Evolutionary conservation across 2,113 vertebrate species (phyloP), one percentile per base, ranked within the genome.

Genomic region (Myotis lucifugus): DNA sequence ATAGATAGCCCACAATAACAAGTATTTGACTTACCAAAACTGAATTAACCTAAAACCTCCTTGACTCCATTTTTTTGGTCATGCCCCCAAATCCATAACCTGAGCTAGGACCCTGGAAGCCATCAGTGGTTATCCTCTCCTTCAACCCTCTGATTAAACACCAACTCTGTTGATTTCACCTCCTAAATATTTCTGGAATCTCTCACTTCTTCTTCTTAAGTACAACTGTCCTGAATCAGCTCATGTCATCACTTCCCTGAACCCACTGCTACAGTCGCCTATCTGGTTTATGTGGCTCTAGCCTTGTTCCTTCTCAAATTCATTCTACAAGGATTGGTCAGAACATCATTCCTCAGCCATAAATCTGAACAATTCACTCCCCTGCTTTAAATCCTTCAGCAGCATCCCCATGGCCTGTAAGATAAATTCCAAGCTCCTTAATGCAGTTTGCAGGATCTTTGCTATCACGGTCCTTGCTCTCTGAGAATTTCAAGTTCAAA

Each of bases 121-220:
- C 46, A 46, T 64, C 78, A 85, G 11, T 37, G 15, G 21, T 18
- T 46, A 82, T 8, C 29, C 5, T 61, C 29, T 81, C 1, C 52
- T 8, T 37, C 21, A 50, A 23, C 9, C 14, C 61, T 73, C 25
- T 69, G 72, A 34, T 77, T 40, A 34, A 78, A 54, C 37, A 50
- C 11, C 17, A 0, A 1, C 6, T 52, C 37, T 32, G 40, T 15
- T 84, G 23, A 90, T 76, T 94, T 79, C 82, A 56, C 52, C 46
- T 67, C 37, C 34, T 59, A 70, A 56, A 29, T 42, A 85, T 83
- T 85, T 93, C 72, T 77, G 83, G 77, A 82, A 88, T 89, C 46
- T 46, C 23, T 67, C 54, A 64, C 10, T 67, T 88, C 1, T 52
- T 84, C 59, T 72, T 54, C 61, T 25, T 94, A 81, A 76, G 70